phyloP scores from a whole-genome alignment of 2,113 vertebrate species.

The Crotalus helleri region DNA sequence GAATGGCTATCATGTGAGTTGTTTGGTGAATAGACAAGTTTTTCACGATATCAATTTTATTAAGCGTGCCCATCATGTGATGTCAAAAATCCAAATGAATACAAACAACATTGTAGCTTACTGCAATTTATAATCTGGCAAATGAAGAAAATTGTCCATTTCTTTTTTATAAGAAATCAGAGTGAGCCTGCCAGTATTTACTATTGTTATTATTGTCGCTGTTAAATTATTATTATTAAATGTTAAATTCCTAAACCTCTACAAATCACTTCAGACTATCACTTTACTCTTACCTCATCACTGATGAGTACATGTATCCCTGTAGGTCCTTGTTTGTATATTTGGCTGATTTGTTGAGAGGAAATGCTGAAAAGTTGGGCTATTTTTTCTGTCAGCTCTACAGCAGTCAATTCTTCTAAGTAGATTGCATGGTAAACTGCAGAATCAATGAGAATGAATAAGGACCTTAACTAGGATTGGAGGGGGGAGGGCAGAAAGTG shows the following conservation, averaged over 20 bases:
- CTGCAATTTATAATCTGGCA: background rate
- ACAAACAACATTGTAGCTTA: background rate
- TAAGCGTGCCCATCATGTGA: background rate
- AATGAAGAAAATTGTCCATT: background rate
- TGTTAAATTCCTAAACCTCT: background rate
- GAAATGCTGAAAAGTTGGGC: constrained; percentile 96
- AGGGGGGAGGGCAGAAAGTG: background rate
- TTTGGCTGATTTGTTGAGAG: constrained; percentile 90
- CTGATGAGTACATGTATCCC: constrained; percentile 96
- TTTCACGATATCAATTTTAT: background rate
- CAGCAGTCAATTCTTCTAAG: constrained; percentile 86
- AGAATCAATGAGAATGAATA: background rate
- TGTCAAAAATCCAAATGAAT: background rate
- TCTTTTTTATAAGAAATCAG: background rate
- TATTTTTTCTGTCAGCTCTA: constrained; percentile 89
- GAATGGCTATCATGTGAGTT: background rate
- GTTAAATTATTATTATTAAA: too few species aligned
- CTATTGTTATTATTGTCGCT: too few species aligned
- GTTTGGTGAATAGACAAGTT: background rate
- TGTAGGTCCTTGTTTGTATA: constrained; percentile 93
- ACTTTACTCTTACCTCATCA: constrained; percentile 78
- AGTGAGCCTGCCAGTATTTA: background rate
- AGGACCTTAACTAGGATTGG: background rate
- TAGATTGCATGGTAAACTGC: constrained; percentile 97
- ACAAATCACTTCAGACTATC: background rate